A percentile compares a stretch with the other conserved stretches of the same genome.
Evolutionary conservation across 2,888 invertebrate genomes (phyloP).

Genomic region (Ceratothoa steindachneri): DNA sequence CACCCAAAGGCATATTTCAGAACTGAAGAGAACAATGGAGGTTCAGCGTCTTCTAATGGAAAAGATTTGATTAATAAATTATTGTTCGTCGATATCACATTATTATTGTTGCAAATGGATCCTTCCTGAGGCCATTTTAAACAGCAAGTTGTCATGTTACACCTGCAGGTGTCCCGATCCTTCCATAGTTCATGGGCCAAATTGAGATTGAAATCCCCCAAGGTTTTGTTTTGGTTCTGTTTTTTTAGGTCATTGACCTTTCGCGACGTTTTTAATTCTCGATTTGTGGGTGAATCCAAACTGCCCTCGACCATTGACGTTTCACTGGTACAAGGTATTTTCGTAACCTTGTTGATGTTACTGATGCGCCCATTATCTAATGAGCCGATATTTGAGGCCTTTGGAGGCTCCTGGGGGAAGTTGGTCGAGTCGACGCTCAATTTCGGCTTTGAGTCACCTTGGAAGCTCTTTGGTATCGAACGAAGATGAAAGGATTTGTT

Average conservation of each 20-base stretch:
- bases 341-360: too few species aligned
- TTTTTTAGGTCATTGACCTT: neutral
- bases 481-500: too few species aligned
- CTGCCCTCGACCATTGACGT: too few species aligned
- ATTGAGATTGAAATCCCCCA: neutral
- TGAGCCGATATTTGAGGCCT: too few species aligned
- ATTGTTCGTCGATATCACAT: neutral
- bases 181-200: neutral
- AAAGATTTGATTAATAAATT: neutral
- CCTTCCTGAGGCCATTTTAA: neutral
- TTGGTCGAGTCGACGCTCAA: too few species aligned
- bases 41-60: neutral
- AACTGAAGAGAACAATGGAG: neutral
- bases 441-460: too few species aligned
- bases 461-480: too few species aligned
- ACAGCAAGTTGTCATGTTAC: neutral
- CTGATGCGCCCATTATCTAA: too few species aligned
- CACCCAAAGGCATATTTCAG: conserved; percentile 19
- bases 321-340: too few species aligned
- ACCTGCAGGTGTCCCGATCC: neutral
- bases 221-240: neutral
- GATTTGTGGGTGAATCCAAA: too few species aligned
- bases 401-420: too few species aligned
- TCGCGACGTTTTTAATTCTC: too few species aligned
- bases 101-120: neutral